Percentiles rank a stretch among this genome's conserved stretches.
Conservation (phyloP, 1,140 invertebrate genomes). For the Chelonus insularis region DNA sequence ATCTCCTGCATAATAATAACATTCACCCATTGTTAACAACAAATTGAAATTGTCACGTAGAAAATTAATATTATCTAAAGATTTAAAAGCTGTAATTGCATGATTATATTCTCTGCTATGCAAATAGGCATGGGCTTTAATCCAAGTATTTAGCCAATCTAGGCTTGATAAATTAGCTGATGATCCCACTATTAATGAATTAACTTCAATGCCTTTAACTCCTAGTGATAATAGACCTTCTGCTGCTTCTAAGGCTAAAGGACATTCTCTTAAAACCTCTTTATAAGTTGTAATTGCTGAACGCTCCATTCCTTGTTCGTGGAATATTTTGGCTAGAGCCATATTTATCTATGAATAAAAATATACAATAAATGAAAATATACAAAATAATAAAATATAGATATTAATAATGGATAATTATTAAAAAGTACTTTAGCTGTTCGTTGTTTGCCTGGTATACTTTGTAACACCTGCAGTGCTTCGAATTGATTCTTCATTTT, state of each 20-base stretch:
- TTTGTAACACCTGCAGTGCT: slow-evolving; percentile 69
- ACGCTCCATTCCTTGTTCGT: slow-evolving; percentile 72
- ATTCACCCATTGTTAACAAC: slow-evolving; percentile 68
- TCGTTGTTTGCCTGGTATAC: slow-evolving; percentile 70
- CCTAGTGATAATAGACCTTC: slow-evolving; percentile 70
- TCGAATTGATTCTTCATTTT: slow-evolving; percentile 67
- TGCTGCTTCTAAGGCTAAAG: slow-evolving; percentile 72
- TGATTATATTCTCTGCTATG: slow-evolving; percentile 67
- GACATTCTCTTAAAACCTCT: slow-evolving; percentile 77
- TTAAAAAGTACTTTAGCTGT: slow-evolving; percentile 69
- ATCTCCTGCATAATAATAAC: slow-evolving; percentile 68
- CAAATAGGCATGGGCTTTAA: slow-evolving; percentile 69
- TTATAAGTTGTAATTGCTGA: slow-evolving; percentile 74
- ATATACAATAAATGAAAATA: too few species aligned
- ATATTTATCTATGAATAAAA: slow-evolving; percentile 68
- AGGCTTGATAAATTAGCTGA: slow-evolving; percentile 52
- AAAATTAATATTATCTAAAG: slow-evolving; percentile 64
- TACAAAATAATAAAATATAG: too few species aligned
- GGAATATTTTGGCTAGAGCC: slow-evolving; percentile 73
- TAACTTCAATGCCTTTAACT: slow-evolving; percentile 72
- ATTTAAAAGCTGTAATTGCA: slow-evolving; percentile 66
- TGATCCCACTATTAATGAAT: slow-evolving; percentile 67
- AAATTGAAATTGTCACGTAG: slow-evolving; percentile 70
- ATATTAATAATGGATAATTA: too few species aligned
- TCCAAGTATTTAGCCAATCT: slow-evolving; percentile 70